These are phyloP conservation scores for Stenchaetothrips biformis DNA, from an alignment of 2,888 invertebrate genomes.

Conservation along the genomic window DNA sequence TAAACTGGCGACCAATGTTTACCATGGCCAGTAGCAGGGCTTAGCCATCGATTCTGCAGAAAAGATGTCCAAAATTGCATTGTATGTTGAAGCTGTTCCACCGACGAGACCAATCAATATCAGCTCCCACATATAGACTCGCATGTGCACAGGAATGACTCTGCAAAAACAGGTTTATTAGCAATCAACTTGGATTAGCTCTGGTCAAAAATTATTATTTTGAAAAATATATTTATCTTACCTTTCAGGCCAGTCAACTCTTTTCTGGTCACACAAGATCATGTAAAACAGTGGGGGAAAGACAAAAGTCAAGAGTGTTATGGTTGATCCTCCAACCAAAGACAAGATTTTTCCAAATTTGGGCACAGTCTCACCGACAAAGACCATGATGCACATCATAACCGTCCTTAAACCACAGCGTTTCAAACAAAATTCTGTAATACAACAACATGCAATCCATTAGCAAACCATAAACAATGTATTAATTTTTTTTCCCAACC, in stretches of 20 bases:
- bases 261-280: constrained; percentile 51
- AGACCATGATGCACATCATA: constrained; percentile 56
- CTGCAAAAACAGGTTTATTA: constrained; percentile 47
- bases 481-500: not conserved
- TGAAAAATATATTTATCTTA: constrained; percentile 38
- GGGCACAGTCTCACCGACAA: constrained; percentile 63
- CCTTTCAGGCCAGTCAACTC: constrained; percentile 48
- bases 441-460: not conserved
- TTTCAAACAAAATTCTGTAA: constrained; percentile 56
- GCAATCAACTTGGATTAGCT: not conserved
- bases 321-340: constrained; percentile 65
- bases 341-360: constrained; percentile 64
- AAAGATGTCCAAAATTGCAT: constrained; percentile 56
- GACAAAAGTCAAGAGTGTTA: constrained; percentile 62
- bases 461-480: not conserved
- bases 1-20: not conserved
- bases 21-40: constrained; percentile 44
- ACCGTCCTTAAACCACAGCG: constrained; percentile 55
- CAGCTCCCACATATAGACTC: constrained; percentile 58
- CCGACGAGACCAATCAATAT: constrained; percentile 57
- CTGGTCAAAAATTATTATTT: not conserved
- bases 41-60: constrained; percentile 42
- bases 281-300: constrained; percentile 65
- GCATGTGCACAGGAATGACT: constrained; percentile 53
- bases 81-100: constrained; percentile 57